Conservation (phyloP, 2,888 invertebrate species). For the Noctua fimbriata region DNA sequence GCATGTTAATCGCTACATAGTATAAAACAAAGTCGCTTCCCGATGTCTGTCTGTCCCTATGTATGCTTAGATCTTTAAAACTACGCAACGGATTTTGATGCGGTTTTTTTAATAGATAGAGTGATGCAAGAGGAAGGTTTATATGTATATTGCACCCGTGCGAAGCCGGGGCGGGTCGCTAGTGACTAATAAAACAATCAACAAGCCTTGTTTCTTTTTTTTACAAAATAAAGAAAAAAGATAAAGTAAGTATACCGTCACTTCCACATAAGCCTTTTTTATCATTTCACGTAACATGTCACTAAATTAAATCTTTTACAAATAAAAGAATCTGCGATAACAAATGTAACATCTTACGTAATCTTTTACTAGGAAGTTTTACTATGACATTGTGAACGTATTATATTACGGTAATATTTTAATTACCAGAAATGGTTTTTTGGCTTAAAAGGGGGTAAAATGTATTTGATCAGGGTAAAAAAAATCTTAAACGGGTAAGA, state of each 20-base stretch:
- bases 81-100: too few relatives aligned
- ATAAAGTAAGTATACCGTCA: conserved; percentile 4
- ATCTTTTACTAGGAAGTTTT: conserved; percentile 53
- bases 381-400: conserved; percentile 48
- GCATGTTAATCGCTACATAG: not conserved
- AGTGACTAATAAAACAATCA: conserved; percentile 25
- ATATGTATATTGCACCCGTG: too few relatives aligned
- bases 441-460: conserved; percentile 18
- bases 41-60: too few relatives aligned
- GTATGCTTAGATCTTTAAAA: too few relatives aligned
- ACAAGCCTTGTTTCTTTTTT: conserved; percentile 3
- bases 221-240: conserved; percentile 13
- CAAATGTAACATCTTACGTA: conserved; percentile 43
- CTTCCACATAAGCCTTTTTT: not conserved
- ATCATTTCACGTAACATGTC: conserved; percentile 18
- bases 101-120: too few relatives aligned
- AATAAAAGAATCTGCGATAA: conserved; percentile 44
- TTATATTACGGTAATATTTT: conserved; percentile 38
- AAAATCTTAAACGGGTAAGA: not conserved
- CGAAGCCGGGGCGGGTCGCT: too few relatives aligned
- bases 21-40: too few relatives aligned
- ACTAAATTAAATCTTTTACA: conserved; percentile 29
- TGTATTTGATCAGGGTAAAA: conserved; percentile 32
- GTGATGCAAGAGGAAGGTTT: too few relatives aligned
- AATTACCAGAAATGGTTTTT: conserved; percentile 56